Evolutionary conservation across 2,888 invertebrate genomes (phyloP).

Genomic region (Lymantria monacha): DNA sequence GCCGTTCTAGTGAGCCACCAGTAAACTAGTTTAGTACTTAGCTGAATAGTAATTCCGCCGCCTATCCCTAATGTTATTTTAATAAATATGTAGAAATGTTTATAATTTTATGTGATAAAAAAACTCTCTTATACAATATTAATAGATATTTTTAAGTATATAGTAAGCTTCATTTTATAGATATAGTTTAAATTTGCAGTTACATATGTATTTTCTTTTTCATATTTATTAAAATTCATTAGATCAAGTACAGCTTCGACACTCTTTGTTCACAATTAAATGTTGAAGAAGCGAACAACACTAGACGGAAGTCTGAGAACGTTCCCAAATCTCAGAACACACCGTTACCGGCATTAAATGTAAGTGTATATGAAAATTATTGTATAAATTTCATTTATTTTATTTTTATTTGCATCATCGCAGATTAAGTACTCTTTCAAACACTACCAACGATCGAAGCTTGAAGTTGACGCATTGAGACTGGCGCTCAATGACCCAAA

Average conservation of each 20-base stretch:
- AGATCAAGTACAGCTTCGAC: conserved; percentile 90
- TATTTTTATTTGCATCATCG: conserved; percentile 47
- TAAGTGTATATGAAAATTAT: conserved; percentile 68
- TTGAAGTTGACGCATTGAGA: conserved; percentile 81
- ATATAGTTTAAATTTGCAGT: neutral
- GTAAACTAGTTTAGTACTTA: too few relatives aligned
- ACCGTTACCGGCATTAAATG: conserved; percentile 89
- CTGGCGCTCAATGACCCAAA: conserved; percentile 82
- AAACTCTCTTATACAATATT: too few relatives aligned
- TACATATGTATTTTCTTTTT: too few relatives aligned
- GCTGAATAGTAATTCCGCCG: too few relatives aligned
- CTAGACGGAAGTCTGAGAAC: conserved; percentile 74
- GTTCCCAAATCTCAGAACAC: conserved; percentile 81
- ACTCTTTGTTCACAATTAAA: conserved; percentile 85
- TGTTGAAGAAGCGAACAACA: conserved; percentile 83
- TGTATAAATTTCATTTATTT: conserved; percentile 5
- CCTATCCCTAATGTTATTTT: too few relatives aligned
- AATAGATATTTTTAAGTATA: neutral
- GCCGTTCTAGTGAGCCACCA: too few relatives aligned
- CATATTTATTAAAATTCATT: conserved; percentile 36
- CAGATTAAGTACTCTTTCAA: conserved; percentile 87
- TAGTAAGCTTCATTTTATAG: neutral
- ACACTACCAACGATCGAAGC: conserved; percentile 83
- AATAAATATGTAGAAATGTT: too few relatives aligned
- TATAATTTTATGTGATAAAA: too few relatives aligned